Base-by-base conservation (phyloP, 1,140 invertebrate genomes). In the Calephelis nemesis region DNA sequence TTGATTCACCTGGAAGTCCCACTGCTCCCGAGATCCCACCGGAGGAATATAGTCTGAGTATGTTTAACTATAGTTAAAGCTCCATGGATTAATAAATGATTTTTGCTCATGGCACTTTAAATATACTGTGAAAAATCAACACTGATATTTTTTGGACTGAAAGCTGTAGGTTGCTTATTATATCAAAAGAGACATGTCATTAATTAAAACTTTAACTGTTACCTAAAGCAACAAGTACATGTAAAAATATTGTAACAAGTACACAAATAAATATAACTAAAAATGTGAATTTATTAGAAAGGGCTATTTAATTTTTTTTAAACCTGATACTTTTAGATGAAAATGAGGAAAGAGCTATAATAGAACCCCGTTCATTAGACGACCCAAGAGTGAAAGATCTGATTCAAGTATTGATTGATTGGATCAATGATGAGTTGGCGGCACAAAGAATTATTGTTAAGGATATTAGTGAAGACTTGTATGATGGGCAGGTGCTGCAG, bases 341-440 rank as follows among this genome's bases (percentile, higher is more conserved):
- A 83, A 98, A 98, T 92, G 98, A 99, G 90, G 98, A 99, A 93
- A 93, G 98, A 74, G 98, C 98, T 5, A 98, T 99, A 92, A 97
- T 99, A 70, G 98, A 98, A 81, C 96, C 96, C 4, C 93, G 95
- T 69, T 98, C 97, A 0, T 94, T 96, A 73, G 96, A 97, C 62
- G 97, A 99, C 89, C 95, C 96, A 0, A 96, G 97, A 90, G 93
- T 99, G 0, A 94, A 95, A 70, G 97, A 98, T 79, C 92, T 99
- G 7, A 96, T 98, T 72, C 93, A 93, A 78, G 95, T 99, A 60
- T 91, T 99, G n/a, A 96, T 98, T 71, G 98, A 99, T 74, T 99
- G 98, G 98, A 98, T 99, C 47, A 99, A 99, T 90, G 98, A 99
- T 92, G 98, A 99, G 88, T 89, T 99, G n/a, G 98, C 98, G 0